Evolutionary conservation across 2,888 invertebrate species (phyloP), one percentile per base, ranked within the genome.

Genomic region (Trypoxylon attenuatum): DNA sequence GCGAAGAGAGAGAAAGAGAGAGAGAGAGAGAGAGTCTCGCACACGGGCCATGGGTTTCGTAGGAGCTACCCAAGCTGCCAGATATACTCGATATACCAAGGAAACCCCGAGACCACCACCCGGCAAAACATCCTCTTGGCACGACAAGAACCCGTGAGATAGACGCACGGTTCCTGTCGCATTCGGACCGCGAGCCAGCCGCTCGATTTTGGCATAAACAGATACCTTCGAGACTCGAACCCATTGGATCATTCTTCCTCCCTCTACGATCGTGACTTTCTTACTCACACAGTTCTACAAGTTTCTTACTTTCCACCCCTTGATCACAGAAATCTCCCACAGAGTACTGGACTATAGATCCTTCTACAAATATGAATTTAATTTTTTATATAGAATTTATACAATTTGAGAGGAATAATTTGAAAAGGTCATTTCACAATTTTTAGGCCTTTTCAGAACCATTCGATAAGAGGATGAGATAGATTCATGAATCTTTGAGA

Each of bases 161-260:
- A 59, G 66, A 64, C 78, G 73, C 77, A 75, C 62, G 77, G 65
- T 75, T 70, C 54, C 72, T 72, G 74, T 78, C 76, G 62, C 66
- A 52, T 53, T 69, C 64, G 50, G 33, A 58, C 53, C 63, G 47
- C 49, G 50, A 53, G 33, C 42, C 43, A 38, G 15, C 43, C 18
- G 19, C 22, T 19, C 23, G 16, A 21, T 22, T 38, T 27, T 43
- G 27, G 55, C 46, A 58, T 59, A 61, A 57, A 54, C 51, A 53
- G 33, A 47, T 50, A 33, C 13, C 33, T 54, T 38, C 27, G 16
- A 5, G 8, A 21, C 16, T 33, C 33, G 33, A 10, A 33, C 13
- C 33, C 13, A 1, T 10, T n/a, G 33, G 33, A 33, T 13, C 33
- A n/a, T n/a, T 33, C 33, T 10, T 33, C n/a, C 33, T 33, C 33